These are phyloP conservation scores for Melanotaenia duboulayi DNA, from an alignment of 2,113 vertebrate species.

Conservation along the genomic window DNA sequence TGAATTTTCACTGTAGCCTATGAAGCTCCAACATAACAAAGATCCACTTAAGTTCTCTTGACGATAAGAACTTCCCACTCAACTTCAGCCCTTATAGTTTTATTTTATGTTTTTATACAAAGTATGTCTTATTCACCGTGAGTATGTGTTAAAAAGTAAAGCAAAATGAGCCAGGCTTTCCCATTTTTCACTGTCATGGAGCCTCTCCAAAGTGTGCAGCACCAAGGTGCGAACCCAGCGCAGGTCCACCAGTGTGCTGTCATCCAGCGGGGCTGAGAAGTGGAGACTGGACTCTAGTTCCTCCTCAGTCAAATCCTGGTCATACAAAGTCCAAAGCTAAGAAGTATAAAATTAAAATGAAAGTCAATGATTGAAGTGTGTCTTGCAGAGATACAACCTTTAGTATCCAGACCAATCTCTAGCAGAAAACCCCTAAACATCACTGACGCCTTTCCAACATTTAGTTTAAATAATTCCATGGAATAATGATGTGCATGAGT, in stretches of 20 bases:
- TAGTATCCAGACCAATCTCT: too few relatives aligned
- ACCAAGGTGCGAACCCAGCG: conserved; percentile 87
- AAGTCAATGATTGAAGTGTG: neutral
- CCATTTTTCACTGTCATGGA: conserved; percentile 89
- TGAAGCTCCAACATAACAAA: neutral
- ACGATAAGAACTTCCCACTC: too few relatives aligned
- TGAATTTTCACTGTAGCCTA: neutral
- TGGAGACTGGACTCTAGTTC: conserved; percentile 85
- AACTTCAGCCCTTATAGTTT: too few relatives aligned
- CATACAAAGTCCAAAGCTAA: conserved; percentile 86
- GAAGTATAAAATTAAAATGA: neutral
- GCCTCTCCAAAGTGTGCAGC: conserved; percentile 87
- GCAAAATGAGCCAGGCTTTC: conserved; percentile 89
- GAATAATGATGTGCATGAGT: neutral
- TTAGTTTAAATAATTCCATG: neutral
- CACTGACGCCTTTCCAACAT: neutral
- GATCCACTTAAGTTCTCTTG: too few relatives aligned
- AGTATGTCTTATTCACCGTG: conserved; percentile 49
- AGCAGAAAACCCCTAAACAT: neutral
- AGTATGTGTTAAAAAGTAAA: conserved; percentile 88
- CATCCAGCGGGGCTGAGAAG: conserved; percentile 85
- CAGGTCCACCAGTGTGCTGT: conserved; percentile 86
- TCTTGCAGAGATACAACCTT: neutral
- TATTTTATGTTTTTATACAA: neutral
- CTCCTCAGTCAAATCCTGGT: conserved; percentile 66